Evolutionary conservation across 1,140 invertebrate species (phyloP).

Genomic region (Papilio glaucus): DNA sequence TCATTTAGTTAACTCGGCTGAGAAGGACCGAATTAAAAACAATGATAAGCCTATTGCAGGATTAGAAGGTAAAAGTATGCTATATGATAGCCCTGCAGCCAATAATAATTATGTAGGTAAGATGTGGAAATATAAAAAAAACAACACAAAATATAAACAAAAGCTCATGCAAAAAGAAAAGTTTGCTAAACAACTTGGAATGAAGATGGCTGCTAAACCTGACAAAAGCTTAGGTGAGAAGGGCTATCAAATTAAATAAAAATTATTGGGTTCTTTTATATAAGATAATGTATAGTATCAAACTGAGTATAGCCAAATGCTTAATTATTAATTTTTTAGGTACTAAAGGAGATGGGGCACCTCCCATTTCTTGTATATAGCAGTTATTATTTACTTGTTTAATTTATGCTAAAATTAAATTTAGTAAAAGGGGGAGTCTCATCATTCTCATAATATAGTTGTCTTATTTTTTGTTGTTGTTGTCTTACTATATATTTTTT

Average conservation of each 20-base stretch:
- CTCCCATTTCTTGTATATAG: no score
- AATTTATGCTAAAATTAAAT: no score
- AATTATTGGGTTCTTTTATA: slow-evolving; percentile 12
- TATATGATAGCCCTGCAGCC: slow-evolving; percentile 57
- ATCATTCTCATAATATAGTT: no score
- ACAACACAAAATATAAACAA: slow-evolving; percentile 32
- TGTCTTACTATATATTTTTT: no score
- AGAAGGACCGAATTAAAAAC: slow-evolving; percentile 74
- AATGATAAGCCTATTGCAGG: slow-evolving; percentile 76
- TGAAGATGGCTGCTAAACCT: slow-evolving; percentile 51
- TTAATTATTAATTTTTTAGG: neutral
- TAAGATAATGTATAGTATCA: neutral
- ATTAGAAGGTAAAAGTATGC: slow-evolving; percentile 71
- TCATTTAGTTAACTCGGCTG: slow-evolving; percentile 61
- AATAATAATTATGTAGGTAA: slow-evolving; percentile 61
- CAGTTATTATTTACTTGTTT: no score
- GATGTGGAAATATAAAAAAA: slow-evolving; percentile 65
- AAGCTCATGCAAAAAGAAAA: slow-evolving; percentile 61
- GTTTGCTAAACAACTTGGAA: slow-evolving; percentile 60
- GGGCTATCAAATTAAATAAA: slow-evolving; percentile 22
- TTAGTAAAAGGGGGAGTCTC: no score
- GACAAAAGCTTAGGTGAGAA: slow-evolving; percentile 65
- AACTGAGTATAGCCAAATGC: neutral
- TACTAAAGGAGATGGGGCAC: no score
- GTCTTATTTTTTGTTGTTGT: no score